Base-by-base conservation (phyloP, 2,888 invertebrate genomes). In the Plebejus melissa region DNA sequence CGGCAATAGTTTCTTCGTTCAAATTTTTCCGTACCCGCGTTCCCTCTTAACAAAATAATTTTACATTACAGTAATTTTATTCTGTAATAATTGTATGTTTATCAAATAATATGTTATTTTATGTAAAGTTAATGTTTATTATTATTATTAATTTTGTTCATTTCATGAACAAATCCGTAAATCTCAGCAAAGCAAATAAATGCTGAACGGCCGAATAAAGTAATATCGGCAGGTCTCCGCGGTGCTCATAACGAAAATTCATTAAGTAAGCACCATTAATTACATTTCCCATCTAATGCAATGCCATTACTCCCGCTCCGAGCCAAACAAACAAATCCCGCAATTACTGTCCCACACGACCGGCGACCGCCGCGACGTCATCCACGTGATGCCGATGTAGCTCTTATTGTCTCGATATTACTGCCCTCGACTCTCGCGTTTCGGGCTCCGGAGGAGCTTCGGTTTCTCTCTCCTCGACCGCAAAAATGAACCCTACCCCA, bases 251-350 rank as follows among this genome's bases (percentile, higher is more conserved):
- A 88, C 87, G 86, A 87, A 90, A 89, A 91, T 90, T 90, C 88
- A 91, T 91, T 92, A 90, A 87, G 87, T 85, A 87, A 86, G 87
- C 86, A 84, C 88, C 88, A 90, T 91, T 90, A 89, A 90, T 90
- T 89, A 86, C 85, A 85, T 84, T 88, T 86, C 85, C 85, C 85
- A 82, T 83, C 86, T 85, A 84, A 87, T 88, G 88, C 88, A 87
- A 85, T 86, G 86, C 88, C 85, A 90, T 91, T 91, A 89, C 89
- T 87, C 84, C 86, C 87, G 85, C 89, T 88, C 86, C 86, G 84
- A 86, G 86, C 87, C 90, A 90, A 91, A 91, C 90, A 92, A 92
- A 92, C 92, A 92, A 92, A 91, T 92, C 91, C 88, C 86, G 86
- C 88, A 91, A 90, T 90, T 90, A 90, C 89, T 90, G 87, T 86